Conservation (phyloP, 2,797 vertebrate genomes). For the Astyanax mexicanus region DNA sequence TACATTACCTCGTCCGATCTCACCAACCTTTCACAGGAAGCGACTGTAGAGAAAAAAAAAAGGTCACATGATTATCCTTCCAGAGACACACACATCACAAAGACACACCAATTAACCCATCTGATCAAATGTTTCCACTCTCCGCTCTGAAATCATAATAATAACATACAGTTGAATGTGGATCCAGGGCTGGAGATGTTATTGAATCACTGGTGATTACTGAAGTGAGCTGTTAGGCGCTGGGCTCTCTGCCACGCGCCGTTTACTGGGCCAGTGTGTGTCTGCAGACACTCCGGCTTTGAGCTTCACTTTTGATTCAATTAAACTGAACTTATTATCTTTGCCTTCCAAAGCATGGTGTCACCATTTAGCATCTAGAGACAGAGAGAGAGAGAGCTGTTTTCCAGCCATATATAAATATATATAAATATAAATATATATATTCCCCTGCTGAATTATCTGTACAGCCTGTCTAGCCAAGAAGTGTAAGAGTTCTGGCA, state of each 20-base stretch:
- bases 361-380: neutral
- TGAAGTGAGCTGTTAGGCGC: constrained; percentile 17
- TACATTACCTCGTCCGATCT: constrained; percentile 19
- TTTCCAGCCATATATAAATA: no score
- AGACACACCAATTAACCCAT: neutral
- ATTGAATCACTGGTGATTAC: constrained; percentile 2
- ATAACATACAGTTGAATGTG: constrained; percentile 11
- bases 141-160: constrained; percentile 18
- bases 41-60: neutral
- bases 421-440: no score
- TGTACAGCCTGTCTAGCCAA: constrained; percentile 10
- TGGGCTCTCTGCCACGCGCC: neutral
- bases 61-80: neutral
- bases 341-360: neutral
- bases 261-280: constrained; percentile 23
- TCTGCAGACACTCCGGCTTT: neutral
- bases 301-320: neutral
- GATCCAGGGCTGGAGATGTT: constrained; percentile 3
- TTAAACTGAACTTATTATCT: neutral
- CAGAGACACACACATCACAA: constrained; percentile 12
- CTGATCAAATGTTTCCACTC: constrained; percentile 16
- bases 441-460: constrained; percentile 28
- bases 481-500: neutral
- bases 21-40: neutral
- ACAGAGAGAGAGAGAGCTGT: neutral